Base-by-base conservation (phyloP, 2,888 invertebrate genomes). In the Tinea pellionella region DNA sequence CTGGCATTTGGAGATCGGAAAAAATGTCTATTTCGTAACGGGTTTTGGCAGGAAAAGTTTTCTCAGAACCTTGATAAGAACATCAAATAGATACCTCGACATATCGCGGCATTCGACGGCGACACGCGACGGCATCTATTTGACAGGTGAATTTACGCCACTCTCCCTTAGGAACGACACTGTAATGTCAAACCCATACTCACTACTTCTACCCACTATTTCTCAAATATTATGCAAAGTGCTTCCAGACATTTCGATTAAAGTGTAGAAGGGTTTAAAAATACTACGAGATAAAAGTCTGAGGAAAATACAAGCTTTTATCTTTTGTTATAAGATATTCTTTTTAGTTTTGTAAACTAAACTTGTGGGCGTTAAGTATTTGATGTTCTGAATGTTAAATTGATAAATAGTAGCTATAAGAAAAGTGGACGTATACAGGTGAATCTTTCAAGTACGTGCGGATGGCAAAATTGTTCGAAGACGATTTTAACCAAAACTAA, bases 81-180 rank as follows among this genome's bases (percentile, higher is more conserved):
- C 32, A 15, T 57, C 32, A 57, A 57, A 57, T 57, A 32, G 57
- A 57, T 57, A 11, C 55, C 55, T 3, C 47, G 15, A 18, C 47
- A n/a, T 9, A 47, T 47, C 47, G 47, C 47, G 47, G 53, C 24
- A 18, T 16, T 24, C 53, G 18, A 16, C 24, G 24, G 24, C 53
- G 18, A 16, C 24, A 6, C 24, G 24, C 24, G 15, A 16, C 53
- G 18, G 24, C 53, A 4, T 53, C 18, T 24, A 18, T 53, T 53
- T 57, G 57, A 32, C 57, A 57, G 32, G 57, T 57, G 57, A 57
- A 57, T 57, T 57, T 57, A 57, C 57, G 57, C 57, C 30, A 32
- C 57, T n/a, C 32, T 32, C 32, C 32, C 57, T n/a, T 6, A 32
- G 57, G 57, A 24, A 32, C 32, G 7, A 15, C 15, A 57, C 57